Evolutionary conservation across 2,797 vertebrate genomes (phyloP).

Genomic region (Harpagifer antarcticus): DNA sequence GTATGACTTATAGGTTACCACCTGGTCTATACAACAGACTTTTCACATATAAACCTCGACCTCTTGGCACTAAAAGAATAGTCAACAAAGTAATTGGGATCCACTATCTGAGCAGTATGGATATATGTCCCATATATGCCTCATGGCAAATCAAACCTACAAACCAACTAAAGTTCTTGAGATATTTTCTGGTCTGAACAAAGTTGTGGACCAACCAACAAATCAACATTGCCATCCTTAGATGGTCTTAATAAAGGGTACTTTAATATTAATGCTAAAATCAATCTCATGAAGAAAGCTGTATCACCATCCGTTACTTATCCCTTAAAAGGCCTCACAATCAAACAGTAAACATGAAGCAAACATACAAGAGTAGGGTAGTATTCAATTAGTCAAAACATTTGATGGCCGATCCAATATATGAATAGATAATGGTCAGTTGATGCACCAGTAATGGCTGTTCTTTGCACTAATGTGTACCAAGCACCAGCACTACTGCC

Average conservation of each 20-base stretch:
- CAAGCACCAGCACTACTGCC: constrained; percentile 5
- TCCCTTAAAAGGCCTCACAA: not conserved
- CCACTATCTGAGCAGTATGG: not conserved
- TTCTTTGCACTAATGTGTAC: constrained; percentile 1
- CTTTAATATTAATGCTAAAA: not conserved
- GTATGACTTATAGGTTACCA: too few relatives aligned
- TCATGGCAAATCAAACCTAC: not conserved
- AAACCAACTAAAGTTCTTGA: not conserved
- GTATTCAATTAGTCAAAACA: not conserved
- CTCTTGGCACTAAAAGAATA: not conserved
- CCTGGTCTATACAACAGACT: not conserved
- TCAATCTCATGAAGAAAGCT: not conserved
- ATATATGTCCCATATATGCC: not conserved
- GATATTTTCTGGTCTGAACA: not conserved
- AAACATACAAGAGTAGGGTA: not conserved
- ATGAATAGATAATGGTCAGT: not conserved
- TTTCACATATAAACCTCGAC: not conserved
- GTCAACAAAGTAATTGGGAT: not conserved
- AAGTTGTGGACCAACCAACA: not conserved
- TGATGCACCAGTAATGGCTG: not conserved
- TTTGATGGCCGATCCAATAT: not conserved
- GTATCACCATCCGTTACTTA: not conserved
- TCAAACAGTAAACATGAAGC: not conserved
- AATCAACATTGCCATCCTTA: not conserved
- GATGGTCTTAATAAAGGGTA: constrained; percentile 1